A percentile compares a stretch with the other conserved stretches of the same genome.
Evolutionary conservation across 2,888 invertebrate genomes (phyloP).

Genomic region (Eutolmus rufibarbis): DNA sequence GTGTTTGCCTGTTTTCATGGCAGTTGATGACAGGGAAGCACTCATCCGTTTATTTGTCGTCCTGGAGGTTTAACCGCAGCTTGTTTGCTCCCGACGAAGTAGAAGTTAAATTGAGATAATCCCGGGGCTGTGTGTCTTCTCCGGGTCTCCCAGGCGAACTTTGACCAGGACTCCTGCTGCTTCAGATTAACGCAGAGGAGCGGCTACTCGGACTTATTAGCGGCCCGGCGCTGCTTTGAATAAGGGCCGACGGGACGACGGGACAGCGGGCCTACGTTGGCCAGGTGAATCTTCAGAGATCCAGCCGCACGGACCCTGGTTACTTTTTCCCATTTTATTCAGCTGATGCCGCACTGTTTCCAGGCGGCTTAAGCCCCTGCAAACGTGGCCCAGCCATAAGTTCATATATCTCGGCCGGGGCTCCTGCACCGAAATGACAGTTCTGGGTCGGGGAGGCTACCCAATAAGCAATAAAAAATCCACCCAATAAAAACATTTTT

Average conservation of each 20-base stretch:
- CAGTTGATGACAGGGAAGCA: slow-evolving; percentile 36
- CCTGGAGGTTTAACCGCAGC: slow-evolving; percentile 29
- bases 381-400: neutral
- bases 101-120: slow-evolving; percentile 40
- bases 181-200: neutral
- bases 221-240: neutral
- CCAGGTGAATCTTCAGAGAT: neutral
- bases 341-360: neutral
- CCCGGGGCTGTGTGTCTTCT: slow-evolving; percentile 24
- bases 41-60: slow-evolving; percentile 39
- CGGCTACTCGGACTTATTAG: neutral
- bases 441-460: slow-evolving; percentile 3
- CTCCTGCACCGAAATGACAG: slow-evolving; percentile 22
- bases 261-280: neutral
- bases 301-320: neutral
- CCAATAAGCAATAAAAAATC: slow-evolving; percentile 48
- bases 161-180: neutral
- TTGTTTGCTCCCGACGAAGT: slow-evolving; percentile 18
- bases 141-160: neutral
- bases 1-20: slow-evolving; percentile 33
- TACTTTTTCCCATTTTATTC: neutral
- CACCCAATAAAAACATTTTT: slow-evolving; percentile 46
- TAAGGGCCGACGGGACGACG: neutral
- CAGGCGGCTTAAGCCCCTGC: neutral
- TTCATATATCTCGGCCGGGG: slow-evolving; percentile 16